Percentiles rank a stretch among this genome's conserved stretches.
Conservation (phyloP, 1,140 invertebrate species). For the Lysiphlebus fabarum region DNA sequence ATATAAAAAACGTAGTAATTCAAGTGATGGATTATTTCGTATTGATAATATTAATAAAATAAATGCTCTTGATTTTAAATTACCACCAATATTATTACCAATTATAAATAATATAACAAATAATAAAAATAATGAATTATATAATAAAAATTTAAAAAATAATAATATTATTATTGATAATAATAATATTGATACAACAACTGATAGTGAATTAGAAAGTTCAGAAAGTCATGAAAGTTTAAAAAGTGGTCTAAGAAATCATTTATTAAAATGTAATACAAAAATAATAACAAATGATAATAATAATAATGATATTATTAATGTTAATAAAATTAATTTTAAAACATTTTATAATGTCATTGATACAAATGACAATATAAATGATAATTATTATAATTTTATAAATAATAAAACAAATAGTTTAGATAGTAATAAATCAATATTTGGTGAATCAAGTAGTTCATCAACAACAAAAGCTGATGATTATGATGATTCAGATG, state of each 20-base stretch:
- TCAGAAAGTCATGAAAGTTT: conserved; percentile 42
- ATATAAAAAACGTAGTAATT: conserved; percentile 42
- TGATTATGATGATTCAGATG: conserved; percentile 33
- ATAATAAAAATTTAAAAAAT: conserved; percentile 32
- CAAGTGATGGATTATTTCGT: conserved; percentile 38
- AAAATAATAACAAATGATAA: conserved; percentile 20
- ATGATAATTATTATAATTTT: conserved; percentile 31
- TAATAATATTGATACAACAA: conserved; percentile 26
- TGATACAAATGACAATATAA: background rate
- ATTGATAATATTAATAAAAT: conserved; percentile 33
- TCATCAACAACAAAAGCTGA: conserved; percentile 33
- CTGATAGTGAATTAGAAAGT: conserved; percentile 39
- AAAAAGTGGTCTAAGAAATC: conserved; percentile 36
- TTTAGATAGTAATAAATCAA: conserved; percentile 45
- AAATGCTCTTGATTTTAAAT: conserved; percentile 50
- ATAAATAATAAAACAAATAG: conserved; percentile 42
- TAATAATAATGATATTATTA: conserved; percentile 25
- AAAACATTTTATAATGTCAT: conserved; percentile 19
- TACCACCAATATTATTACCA: conserved; percentile 69
- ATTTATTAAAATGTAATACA: conserved; percentile 32
- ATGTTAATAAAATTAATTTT: background rate
- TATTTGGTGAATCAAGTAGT: conserved; percentile 40
- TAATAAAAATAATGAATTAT: conserved; percentile 54
- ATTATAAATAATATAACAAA: conserved; percentile 56
- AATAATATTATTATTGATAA: background rate